These are phyloP conservation scores for Holocentrus rufus DNA, from an alignment of 2,797 vertebrate genomes.

Conservation along the genomic window DNA sequence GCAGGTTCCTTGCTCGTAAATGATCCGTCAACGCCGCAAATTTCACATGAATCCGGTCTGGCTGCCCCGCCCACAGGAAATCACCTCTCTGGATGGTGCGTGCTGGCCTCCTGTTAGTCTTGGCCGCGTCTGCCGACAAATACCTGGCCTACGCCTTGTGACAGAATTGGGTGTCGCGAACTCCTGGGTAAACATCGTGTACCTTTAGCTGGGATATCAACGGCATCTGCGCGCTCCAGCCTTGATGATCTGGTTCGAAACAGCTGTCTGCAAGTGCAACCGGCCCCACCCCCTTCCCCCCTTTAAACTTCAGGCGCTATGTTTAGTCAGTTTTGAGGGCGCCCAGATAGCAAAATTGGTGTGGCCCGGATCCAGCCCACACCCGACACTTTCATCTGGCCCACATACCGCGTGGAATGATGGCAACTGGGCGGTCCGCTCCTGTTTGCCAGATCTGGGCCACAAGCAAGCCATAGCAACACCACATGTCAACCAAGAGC, in stretches of 20 bases:
- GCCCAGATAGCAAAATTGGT: no score
- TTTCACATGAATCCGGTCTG: constrained; percentile 41
- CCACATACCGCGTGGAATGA: no score
- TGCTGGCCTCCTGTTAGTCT: constrained; percentile 37
- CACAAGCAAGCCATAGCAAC: no score
- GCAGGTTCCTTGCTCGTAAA: constrained; percentile 71
- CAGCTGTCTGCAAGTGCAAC: constrained; percentile 63
- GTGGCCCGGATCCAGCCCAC: no score
- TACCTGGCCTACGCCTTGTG: neutral
- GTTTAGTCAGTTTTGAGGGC: constrained; percentile 64
- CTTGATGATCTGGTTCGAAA: constrained; percentile 58
- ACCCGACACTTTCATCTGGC: no score
- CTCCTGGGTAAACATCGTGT: neutral
- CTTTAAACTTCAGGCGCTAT: constrained; percentile 13
- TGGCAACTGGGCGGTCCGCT: no score
- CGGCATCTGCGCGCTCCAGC: constrained; percentile 30
- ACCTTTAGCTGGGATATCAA: constrained; percentile 26
- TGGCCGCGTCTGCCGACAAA: constrained; percentile 32
- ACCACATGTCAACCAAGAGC: no score
- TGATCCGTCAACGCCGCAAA: constrained; percentile 62
- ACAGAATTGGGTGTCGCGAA: neutral
- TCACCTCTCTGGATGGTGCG: neutral
- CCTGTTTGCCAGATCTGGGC: no score
- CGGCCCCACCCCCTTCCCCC: constrained; percentile 43
- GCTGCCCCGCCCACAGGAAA: neutral